A percentile compares a stretch with the other conserved stretches of the same genome.
Conservation (phyloP, 1,140 invertebrate species). For the Coenobita brevimanus region DNA sequence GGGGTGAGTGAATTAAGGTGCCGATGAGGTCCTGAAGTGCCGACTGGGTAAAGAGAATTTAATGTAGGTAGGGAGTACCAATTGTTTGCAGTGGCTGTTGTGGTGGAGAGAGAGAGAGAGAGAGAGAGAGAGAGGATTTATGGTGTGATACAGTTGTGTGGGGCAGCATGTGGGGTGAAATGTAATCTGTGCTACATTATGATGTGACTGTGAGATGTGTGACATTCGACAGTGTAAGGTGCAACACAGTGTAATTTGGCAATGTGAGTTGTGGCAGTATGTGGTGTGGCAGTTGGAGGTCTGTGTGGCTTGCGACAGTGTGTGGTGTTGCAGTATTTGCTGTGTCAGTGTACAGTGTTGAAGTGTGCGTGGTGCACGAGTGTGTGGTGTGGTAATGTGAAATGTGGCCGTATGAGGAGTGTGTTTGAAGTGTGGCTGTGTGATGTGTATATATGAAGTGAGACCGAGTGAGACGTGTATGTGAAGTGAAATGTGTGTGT, state of each 20-base stretch:
- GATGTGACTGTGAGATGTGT: slow-evolving; percentile 1
- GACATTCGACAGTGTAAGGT: too few species aligned
- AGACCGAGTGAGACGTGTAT: too few species aligned
- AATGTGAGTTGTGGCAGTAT: too few species aligned
- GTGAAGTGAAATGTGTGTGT: too few species aligned
- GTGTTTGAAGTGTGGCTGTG: too few species aligned
- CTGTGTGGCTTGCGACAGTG: too few species aligned
- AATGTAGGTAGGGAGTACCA: background rate
- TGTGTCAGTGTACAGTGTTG: background rate
- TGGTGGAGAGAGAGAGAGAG: background rate
- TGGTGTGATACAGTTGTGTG: background rate
- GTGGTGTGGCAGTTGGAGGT: too few species aligned
- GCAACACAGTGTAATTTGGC: too few species aligned
- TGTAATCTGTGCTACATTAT: background rate
- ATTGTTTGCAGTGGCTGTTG: background rate
- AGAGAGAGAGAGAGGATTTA: background rate
- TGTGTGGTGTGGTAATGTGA: background rate
- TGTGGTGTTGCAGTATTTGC: too few species aligned
- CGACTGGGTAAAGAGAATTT: background rate
- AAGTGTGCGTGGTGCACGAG: background rate
- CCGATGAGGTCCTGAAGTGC: background rate
- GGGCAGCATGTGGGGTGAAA: background rate
- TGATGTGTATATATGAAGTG: too few species aligned
- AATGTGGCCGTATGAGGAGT: too few species aligned
- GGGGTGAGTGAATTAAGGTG: too few species aligned